Conservation (phyloP, 2,113 vertebrate genomes). For the Setophaga coronata region DNA sequence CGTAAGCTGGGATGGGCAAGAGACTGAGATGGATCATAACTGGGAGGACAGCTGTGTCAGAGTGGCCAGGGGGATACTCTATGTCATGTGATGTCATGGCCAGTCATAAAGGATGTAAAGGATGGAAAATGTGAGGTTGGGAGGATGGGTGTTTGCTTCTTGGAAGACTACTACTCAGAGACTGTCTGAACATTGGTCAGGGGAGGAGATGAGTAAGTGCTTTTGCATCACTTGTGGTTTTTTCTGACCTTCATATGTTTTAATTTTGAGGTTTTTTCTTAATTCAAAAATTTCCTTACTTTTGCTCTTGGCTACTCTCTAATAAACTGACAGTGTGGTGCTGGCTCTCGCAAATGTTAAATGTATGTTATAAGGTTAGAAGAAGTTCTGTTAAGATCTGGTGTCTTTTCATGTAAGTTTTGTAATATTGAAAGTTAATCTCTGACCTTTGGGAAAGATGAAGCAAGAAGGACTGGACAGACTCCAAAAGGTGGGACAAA, state of each 20-base stretch:
- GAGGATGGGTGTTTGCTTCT: not conserved
- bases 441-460: not conserved
- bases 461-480: not conserved
- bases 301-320: not conserved
- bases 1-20: not conserved
- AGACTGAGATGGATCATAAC: not conserved
- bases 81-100: not conserved
- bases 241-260: not conserved
- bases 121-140: not conserved
- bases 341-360: fast-evolving
- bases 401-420: not conserved
- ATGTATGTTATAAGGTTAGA: not conserved
- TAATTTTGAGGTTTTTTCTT: not conserved
- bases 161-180: not conserved
- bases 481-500: fast-evolving
- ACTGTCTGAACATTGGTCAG: not conserved
- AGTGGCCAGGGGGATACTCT: not conserved
- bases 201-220: not conserved
- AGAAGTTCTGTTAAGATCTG: not conserved
- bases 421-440: not conserved
- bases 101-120: not conserved
- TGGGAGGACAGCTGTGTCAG: not conserved
- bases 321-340: not conserved
- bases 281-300: not conserved
- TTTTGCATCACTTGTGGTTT: not conserved